phyloP scores from a whole-genome alignment of 2,888 invertebrate species.

The Baccha elongata region DNA sequence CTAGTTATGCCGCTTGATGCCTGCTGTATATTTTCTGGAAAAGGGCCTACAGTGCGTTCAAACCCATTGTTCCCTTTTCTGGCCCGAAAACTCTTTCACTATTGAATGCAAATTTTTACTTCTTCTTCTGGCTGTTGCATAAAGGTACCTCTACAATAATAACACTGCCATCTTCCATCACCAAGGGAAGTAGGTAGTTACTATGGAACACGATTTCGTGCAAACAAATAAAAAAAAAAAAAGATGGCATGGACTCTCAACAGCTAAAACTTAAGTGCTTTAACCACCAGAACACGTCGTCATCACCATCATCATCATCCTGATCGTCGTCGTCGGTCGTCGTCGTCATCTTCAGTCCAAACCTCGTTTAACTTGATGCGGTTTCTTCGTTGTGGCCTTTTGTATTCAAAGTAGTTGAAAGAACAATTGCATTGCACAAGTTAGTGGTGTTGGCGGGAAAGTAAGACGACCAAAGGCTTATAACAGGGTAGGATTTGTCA shows the following conservation, averaged over 20 bases:
- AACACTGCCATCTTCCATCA: conserved; percentile 9
- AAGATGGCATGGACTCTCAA: conserved; percentile 46
- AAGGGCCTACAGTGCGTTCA: conserved; percentile 51
- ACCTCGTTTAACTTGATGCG: conserved; percentile 36
- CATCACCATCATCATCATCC: conserved; percentile 51
- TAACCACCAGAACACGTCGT: conserved; percentile 63
- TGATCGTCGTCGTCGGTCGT: conserved; percentile 13
- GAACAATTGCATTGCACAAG: conserved; percentile 57
- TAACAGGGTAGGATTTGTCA: conserved; percentile 8
- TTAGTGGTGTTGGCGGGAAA: conserved; percentile 20
- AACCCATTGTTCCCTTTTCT: conserved; percentile 60
- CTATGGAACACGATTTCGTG: conserved; percentile 45
- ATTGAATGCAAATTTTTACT: conserved; percentile 72
- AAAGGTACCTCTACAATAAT: conserved; percentile 3
- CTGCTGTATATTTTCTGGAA: conserved; percentile 29
- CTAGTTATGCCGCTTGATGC: conserved; percentile 33
- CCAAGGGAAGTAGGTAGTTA: conserved; percentile 5
- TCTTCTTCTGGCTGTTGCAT: conserved; percentile 6
- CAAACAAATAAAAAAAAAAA: conserved; percentile 6
- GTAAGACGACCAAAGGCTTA: conserved; percentile 15
- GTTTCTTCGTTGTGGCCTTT: conserved; percentile 55
- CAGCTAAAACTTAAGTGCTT: conserved; percentile 58
- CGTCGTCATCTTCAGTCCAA: conserved; percentile 12
- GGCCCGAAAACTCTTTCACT: conserved; percentile 55
- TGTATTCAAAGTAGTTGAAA: conserved; percentile 69